Conservation (phyloP, 1,140 invertebrate species). For the Caenorhabditis brenneri region DNA sequence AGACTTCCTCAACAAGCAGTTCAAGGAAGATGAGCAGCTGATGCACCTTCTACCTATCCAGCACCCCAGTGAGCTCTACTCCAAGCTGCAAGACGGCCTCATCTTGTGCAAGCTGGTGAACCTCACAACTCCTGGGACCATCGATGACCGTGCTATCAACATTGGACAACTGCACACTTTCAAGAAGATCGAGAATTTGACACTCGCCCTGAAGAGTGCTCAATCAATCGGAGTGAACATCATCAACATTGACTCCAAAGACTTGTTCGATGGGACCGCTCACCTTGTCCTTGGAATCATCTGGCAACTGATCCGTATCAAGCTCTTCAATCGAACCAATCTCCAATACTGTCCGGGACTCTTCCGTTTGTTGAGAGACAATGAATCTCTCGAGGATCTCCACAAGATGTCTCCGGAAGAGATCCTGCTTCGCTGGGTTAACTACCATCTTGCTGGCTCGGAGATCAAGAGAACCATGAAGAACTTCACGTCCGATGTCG, state of each 20-base stretch:
- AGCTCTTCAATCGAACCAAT: slow-evolving; percentile 95
- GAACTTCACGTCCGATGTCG: slow-evolving; percentile 93
- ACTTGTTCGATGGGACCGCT: slow-evolving; percentile 88
- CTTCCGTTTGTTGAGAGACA: slow-evolving; percentile 83
- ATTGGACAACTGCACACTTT: slow-evolving; percentile 89
- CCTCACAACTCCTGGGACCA: slow-evolving; percentile 95
- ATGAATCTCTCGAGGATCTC: slow-evolving; percentile 92
- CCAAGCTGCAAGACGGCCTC: slow-evolving; percentile 93
- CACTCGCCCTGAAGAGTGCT: slow-evolving; percentile 88
- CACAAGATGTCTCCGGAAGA: slow-evolving; percentile 94
- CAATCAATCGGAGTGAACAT: slow-evolving; percentile 95
- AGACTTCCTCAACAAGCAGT: slow-evolving; percentile 94
- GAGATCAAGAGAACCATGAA: slow-evolving; percentile 76
- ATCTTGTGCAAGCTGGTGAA: slow-evolving; percentile 93
- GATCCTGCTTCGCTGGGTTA: slow-evolving; percentile 97
- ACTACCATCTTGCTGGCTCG: slow-evolving; percentile 85
- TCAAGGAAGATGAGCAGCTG: slow-evolving; percentile 85
- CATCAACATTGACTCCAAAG: slow-evolving; percentile 96
- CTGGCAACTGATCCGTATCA: slow-evolving; percentile 98
- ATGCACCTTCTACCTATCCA: slow-evolving; percentile 89
- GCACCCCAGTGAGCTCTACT: slow-evolving; percentile 85
- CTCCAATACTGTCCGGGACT: slow-evolving; percentile 93
- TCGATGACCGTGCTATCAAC: slow-evolving; percentile 96
- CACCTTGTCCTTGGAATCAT: slow-evolving; percentile 93
- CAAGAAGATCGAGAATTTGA: slow-evolving; percentile 92